Evolutionary conservation across 2,888 invertebrate species (phyloP).

Genomic region (Coronaproctus castanopsis): DNA sequence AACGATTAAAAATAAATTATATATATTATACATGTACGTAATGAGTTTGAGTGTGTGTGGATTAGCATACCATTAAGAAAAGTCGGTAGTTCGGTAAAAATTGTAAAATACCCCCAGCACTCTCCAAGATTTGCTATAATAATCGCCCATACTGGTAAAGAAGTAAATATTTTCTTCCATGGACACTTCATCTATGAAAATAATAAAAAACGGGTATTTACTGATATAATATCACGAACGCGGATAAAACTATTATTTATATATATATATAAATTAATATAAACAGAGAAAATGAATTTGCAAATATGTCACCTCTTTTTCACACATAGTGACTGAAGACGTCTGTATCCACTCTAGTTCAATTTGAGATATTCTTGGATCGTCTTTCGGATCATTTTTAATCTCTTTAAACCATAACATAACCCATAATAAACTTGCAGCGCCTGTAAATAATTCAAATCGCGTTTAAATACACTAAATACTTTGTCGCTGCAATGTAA

Average conservation of each 20-base stretch:
- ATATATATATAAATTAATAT: no score
- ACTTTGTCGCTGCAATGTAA: no score
- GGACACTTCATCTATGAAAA: neutral
- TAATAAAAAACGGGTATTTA: neutral
- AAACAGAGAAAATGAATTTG: neutral
- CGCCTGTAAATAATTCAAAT: neutral
- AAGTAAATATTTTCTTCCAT: neutral
- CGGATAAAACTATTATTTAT: no score
- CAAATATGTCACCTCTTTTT: neutral
- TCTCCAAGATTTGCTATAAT: neutral
- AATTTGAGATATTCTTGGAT: neutral
- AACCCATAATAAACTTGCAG: neutral
- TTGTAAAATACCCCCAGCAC: neutral
- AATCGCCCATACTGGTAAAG: neutral
- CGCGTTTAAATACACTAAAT: no score
- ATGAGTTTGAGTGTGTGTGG: neutral
- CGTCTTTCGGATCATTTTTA: neutral
- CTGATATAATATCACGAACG: no score
- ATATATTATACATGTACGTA: neutral
- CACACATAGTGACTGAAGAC: neutral
- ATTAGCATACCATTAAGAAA: neutral
- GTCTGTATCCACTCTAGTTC: neutral
- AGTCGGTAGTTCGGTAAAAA: neutral
- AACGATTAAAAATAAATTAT: neutral
- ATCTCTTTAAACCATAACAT: neutral